These are phyloP conservation scores for Conus ventricosus DNA, from an alignment of 1,140 invertebrate species.

Conservation along the genomic window DNA sequence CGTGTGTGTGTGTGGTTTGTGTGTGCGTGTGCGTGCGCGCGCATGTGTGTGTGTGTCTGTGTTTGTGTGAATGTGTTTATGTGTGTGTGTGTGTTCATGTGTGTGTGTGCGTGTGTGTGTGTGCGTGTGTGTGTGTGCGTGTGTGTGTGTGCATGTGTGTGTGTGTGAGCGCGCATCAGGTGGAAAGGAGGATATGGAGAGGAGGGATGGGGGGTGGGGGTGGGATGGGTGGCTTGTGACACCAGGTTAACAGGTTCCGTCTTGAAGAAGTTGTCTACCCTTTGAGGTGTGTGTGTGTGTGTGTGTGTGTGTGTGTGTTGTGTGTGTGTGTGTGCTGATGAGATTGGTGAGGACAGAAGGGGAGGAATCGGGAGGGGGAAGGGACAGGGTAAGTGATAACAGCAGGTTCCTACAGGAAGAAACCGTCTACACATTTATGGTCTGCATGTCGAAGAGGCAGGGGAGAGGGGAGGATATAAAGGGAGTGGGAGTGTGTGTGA, in stretches of 20 bases:
- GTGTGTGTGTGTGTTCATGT: neutral
- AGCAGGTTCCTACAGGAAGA: too few relatives aligned
- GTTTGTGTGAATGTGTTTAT: neutral
- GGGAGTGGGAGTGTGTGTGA: neutral
- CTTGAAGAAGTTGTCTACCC: neutral
- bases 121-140: neutral
- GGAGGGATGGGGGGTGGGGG: neutral
- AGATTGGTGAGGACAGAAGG: too few relatives aligned
- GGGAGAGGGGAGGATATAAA: neutral
- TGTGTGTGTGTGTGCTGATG: too few relatives aligned
- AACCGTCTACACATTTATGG: too few relatives aligned
- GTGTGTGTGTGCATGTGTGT: constrained; percentile 55
- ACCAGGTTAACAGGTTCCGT: neutral
- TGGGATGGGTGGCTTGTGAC: neutral
- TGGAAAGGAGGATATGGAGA: too few relatives aligned
- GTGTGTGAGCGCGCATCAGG: too few relatives aligned
- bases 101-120: too few relatives aligned
- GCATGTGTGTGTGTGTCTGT: neutral
- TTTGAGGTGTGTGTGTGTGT: too few relatives aligned
- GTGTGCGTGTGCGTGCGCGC: neutral
- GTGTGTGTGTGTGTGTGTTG: too few relatives aligned
- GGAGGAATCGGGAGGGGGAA: too few relatives aligned
- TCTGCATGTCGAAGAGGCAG: neutral
- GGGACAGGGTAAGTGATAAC: too few relatives aligned
- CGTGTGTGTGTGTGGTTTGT: too few relatives aligned